These are phyloP conservation scores for Sycophila sp. DNA, from an alignment of 1,140 invertebrate species.

Conservation along the genomic window DNA sequence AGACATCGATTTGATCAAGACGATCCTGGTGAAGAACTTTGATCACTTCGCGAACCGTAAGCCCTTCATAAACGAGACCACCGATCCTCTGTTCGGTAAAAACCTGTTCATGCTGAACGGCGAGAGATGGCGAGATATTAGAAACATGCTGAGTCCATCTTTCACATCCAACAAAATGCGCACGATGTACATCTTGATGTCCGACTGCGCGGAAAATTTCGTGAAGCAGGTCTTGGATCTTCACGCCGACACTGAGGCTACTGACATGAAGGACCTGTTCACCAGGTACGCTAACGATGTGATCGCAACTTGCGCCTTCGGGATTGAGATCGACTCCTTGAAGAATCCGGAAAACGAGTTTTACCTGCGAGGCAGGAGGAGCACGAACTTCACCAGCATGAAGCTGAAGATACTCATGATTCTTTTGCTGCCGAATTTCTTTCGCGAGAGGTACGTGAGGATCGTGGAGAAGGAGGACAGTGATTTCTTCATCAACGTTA, in stretches of 20 bases:
- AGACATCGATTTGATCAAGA: constrained; percentile 74
- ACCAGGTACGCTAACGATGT: constrained; percentile 58
- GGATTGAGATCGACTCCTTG: constrained; percentile 56
- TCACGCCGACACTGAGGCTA: background rate
- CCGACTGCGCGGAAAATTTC: constrained; percentile 53
- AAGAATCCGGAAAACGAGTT: constrained; percentile 55
- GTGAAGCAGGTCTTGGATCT: constrained; percentile 7
- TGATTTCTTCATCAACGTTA: constrained; percentile 44
- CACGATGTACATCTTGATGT: constrained; percentile 65
- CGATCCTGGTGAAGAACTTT: constrained; percentile 74
- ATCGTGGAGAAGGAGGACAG: constrained; percentile 32
- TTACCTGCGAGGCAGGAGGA: constrained; percentile 50
- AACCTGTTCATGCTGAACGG: constrained; percentile 67
- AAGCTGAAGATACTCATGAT: constrained; percentile 35
- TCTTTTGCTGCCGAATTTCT: constrained; percentile 28
- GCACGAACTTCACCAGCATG: constrained; percentile 40
- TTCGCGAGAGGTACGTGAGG: constrained; percentile 1
- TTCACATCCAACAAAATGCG: constrained; percentile 72
- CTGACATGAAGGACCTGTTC: constrained; percentile 61
- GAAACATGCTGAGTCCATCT: constrained; percentile 68
- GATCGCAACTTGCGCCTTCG: constrained; percentile 58
- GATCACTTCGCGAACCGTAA: constrained; percentile 71
- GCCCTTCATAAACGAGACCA: constrained; percentile 56
- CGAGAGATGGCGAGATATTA: constrained; percentile 68
- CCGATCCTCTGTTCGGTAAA: constrained; percentile 66